Percentiles rank a stretch among this genome's conserved stretches.
Conservation (phyloP, 2,113 vertebrate genomes). For the Ptychochromis oligacanthus region DNA sequence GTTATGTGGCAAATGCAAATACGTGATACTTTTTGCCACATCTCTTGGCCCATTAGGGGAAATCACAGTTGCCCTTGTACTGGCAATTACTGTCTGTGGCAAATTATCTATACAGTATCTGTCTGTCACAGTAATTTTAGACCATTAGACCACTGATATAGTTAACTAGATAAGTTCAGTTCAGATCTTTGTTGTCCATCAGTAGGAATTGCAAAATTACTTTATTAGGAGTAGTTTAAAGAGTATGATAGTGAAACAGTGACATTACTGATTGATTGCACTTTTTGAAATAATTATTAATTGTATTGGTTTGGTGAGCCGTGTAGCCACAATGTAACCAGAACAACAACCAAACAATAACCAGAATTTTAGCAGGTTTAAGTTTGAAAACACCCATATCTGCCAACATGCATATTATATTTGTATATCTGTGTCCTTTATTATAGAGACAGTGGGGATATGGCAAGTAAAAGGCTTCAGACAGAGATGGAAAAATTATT, state of each 20-base stretch:
- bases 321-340: too few relatives aligned
- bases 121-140: background rate
- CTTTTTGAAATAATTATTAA: too few relatives aligned
- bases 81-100: background rate
- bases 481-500: background rate
- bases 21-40: background rate
- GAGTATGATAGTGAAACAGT: background rate
- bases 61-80: background rate
- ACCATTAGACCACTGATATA: background rate
- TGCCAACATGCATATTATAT: too few relatives aligned
- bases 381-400: background rate
- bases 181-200: background rate
- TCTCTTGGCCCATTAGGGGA: background rate
- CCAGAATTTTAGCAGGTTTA: background rate
- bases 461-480: background rate
- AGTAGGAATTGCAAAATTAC: background rate
- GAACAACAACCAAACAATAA: too few relatives aligned
- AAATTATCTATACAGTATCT: too few relatives aligned
- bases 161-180: background rate
- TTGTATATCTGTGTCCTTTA: background rate
- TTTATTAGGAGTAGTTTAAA: background rate
- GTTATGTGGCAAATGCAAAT: background rate
- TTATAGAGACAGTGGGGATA: background rate
- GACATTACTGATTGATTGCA: background rate
- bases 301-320: too few relatives aligned